Conservation (phyloP, 2,113 vertebrate genomes). For the Glareola pratincola region DNA sequence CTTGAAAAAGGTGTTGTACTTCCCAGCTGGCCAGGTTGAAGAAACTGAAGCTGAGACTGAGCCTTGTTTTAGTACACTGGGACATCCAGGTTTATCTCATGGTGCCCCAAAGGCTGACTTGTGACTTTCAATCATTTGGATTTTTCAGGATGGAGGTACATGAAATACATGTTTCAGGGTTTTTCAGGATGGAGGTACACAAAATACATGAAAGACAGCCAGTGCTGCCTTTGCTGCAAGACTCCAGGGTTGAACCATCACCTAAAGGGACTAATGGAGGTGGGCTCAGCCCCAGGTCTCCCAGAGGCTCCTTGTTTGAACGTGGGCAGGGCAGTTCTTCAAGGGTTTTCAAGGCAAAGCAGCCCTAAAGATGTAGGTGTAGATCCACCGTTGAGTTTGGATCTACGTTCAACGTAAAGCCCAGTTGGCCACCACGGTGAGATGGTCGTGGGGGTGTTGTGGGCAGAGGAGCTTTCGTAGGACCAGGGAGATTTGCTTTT, state of each 20-base stretch:
- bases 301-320: background rate
- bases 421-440: background rate
- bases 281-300: background rate
- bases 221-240: background rate
- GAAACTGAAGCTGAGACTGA: background rate
- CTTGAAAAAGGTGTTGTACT: background rate
- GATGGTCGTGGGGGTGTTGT: background rate
- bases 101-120: background rate
- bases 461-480: background rate
- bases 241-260: background rate
- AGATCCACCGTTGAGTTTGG: background rate
- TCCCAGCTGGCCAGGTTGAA: background rate
- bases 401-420: background rate
- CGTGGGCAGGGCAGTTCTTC: background rate
- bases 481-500: background rate
- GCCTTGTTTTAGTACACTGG: background rate
- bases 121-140: background rate
- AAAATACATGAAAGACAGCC: too few species aligned
- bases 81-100: background rate
- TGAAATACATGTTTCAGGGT: too few species aligned
- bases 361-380: background rate
- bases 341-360: background rate
- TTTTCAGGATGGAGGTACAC: background rate
- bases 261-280: accelerated
- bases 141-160: background rate